A percentile compares a stretch with the other conserved stretches of the same genome.
Conservation (phyloP, 2,797 vertebrate genomes). For the Scyliorhinus canicula region DNA sequence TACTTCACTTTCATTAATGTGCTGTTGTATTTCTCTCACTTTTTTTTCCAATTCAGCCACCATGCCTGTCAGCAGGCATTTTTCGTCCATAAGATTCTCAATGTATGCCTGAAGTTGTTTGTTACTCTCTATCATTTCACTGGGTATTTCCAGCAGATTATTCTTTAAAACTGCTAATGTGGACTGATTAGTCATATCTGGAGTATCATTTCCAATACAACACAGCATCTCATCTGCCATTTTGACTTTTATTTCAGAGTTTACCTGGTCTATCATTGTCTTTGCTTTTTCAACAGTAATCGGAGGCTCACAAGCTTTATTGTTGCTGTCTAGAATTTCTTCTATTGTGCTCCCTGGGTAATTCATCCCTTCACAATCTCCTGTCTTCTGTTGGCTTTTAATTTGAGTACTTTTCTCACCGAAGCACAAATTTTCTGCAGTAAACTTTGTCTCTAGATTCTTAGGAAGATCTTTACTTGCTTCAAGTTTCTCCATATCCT, state of each 20-base stretch:
- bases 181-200: background rate
- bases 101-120: slow-evolving; percentile 12
- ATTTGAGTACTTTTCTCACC: background rate
- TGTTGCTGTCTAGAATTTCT: background rate
- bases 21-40: background rate
- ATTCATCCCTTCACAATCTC: background rate
- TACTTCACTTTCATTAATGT: background rate
- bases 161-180: slow-evolving; percentile 4
- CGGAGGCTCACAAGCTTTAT: background rate
- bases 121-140: background rate
- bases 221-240: background rate
- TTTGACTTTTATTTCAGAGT: background rate
- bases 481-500: background rate
- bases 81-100: slow-evolving; percentile 22
- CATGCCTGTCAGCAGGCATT: background rate
- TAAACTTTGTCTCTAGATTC: background rate
- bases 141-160: background rate
- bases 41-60: background rate
- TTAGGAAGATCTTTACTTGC: background rate
- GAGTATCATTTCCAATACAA: background rate
- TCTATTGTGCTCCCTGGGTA: background rate
- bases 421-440: background rate
- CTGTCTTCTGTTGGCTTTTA: background rate
- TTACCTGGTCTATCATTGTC: background rate
- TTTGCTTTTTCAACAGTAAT: background rate